Conservation (phyloP, 2,888 invertebrate species). For the Nephrocerus scutellatus region DNA sequence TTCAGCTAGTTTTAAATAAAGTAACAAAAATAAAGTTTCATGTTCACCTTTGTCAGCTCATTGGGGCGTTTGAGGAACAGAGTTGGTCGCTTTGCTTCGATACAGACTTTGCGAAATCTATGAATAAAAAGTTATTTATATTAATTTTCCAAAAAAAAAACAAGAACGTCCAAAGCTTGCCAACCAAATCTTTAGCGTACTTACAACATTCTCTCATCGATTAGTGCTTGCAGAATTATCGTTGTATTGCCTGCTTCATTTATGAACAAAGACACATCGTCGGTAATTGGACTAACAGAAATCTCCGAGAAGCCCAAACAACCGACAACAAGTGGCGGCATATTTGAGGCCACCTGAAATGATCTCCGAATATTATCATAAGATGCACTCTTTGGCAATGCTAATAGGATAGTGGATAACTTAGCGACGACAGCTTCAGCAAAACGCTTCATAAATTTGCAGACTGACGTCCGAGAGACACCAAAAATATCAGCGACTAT, state of each 20-base stretch:
- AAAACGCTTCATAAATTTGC: slow-evolving; percentile 37
- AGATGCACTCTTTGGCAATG: slow-evolving; percentile 33
- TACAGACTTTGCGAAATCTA: slow-evolving; percentile 38
- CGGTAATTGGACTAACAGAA: slow-evolving; percentile 27
- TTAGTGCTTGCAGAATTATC: slow-evolving; percentile 36
- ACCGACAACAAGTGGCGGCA: slow-evolving; percentile 38
- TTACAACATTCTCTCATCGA: slow-evolving; percentile 38
- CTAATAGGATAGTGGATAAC: slow-evolving; percentile 28
- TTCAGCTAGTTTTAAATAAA: too few relatives aligned
- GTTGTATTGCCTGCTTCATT: slow-evolving; percentile 24
- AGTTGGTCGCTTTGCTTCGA: slow-evolving; percentile 27
- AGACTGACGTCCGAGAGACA: slow-evolving; percentile 32
- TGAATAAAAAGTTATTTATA: too few relatives aligned
- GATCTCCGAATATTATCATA: slow-evolving; percentile 31
- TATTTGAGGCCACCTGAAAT: slow-evolving; percentile 36
- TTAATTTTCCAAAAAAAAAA: too few relatives aligned
- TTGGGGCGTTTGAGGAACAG: slow-evolving; percentile 32
- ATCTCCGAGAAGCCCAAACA: slow-evolving; percentile 37
- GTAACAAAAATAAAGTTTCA: not conserved
- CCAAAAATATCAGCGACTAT: slow-evolving; percentile 35
- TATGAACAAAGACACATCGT: slow-evolving; percentile 23
- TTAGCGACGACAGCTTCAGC: slow-evolving; percentile 34
- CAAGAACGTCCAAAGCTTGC: not conserved
- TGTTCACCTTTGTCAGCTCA: slow-evolving; percentile 26
- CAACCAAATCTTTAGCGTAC: slow-evolving; percentile 5